phyloP scores from a whole-genome alignment of 1,140 invertebrate species.

The Drosophila persimilis region DNA sequence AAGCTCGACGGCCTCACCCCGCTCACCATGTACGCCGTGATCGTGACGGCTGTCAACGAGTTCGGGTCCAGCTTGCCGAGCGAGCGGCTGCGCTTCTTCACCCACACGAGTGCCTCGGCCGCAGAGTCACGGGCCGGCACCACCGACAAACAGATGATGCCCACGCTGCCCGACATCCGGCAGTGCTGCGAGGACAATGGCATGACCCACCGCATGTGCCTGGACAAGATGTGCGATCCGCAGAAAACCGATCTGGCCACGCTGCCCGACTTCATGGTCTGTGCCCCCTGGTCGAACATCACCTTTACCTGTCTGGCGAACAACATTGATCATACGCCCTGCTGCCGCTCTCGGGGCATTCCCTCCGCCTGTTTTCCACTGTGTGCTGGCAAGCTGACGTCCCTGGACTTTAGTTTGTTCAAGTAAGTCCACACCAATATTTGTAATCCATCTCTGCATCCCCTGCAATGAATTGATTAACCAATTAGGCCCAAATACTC shows the following conservation, averaged over 20 bases:
- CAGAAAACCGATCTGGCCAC: constrained; percentile 85
- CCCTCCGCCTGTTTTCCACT: constrained; percentile 89
- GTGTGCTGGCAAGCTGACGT: constrained; percentile 90
- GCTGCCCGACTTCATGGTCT: constrained; percentile 91
- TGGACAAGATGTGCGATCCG: constrained; percentile 91
- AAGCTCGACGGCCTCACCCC: constrained; percentile 86
- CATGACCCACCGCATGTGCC: constrained; percentile 88
- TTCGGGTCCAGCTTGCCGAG: constrained; percentile 90
- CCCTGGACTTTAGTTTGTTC: constrained; percentile 90
- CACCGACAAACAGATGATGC: constrained; percentile 62
- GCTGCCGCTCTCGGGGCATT: constrained; percentile 89
- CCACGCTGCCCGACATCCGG: constrained; percentile 87
- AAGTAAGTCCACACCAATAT: constrained; percentile 85
- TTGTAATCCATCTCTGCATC: not conserved
- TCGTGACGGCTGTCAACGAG: constrained; percentile 88
- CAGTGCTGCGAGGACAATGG: constrained; percentile 89
- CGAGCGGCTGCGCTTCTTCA: constrained; percentile 85
- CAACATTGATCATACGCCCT: constrained; percentile 91
- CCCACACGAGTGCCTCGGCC: constrained; percentile 67
- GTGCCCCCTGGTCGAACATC: constrained; percentile 91
- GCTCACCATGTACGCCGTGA: constrained; percentile 92
- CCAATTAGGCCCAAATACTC: not conserved
- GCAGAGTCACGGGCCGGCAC: constrained; percentile 54
- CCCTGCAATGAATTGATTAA: too few species aligned
- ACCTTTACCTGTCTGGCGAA: constrained; percentile 92